Conservation (phyloP, 2,113 vertebrate species). For the Mustela lutreola region DNA sequence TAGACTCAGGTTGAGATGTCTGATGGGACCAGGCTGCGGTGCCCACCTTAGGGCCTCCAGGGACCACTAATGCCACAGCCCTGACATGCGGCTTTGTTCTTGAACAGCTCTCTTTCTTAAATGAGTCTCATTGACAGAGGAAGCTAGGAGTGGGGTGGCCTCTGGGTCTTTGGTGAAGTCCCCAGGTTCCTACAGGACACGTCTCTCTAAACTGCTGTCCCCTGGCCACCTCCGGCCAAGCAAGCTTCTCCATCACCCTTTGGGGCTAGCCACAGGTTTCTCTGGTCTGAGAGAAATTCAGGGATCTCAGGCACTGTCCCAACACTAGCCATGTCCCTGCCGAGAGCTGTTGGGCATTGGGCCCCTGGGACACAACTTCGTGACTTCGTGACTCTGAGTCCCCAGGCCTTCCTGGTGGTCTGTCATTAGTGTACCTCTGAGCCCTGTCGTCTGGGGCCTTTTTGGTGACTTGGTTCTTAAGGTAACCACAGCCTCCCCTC, state of each 20-base stretch:
- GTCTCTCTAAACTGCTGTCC: not conserved
- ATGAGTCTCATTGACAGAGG: not conserved
- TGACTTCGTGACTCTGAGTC: not conserved
- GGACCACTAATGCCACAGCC: not conserved
- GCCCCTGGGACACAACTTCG: not conserved
- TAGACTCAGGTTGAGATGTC: not conserved
- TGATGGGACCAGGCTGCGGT: not conserved
- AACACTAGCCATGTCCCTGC: rapidly evolving
- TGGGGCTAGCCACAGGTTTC: not conserved
- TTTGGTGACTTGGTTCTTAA: not conserved
- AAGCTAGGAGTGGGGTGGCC: no score
- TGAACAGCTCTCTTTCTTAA: not conserved
- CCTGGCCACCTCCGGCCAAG: not conserved
- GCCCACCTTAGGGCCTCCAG: not conserved
- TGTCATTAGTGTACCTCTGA: not conserved
- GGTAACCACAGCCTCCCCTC: not conserved
- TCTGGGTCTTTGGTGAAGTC: not conserved
- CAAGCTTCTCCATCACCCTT: rapidly evolving
- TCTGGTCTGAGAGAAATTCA: not conserved
- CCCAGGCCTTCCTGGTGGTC: no score
- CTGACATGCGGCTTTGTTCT: not conserved
- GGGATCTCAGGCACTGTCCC: not conserved
- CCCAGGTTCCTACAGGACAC: not conserved
- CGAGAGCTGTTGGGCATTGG: not conserved
- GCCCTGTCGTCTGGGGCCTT: not conserved